Evolutionary conservation across 2,888 invertebrate genomes (phyloP), one percentile per base, ranked within the genome.

Genomic region (Macrophya annulata): DNA sequence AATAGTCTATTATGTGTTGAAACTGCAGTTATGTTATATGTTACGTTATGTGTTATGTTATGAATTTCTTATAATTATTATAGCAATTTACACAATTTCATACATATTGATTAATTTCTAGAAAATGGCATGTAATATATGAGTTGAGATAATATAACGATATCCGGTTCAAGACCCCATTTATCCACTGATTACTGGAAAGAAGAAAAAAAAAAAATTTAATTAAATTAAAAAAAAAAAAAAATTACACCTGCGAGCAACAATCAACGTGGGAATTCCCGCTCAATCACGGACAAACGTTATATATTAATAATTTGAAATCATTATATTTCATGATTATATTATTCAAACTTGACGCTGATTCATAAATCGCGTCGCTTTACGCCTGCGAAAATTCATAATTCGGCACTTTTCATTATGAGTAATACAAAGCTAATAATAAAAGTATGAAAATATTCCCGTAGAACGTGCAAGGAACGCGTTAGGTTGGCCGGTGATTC

Each of bases 401-500:
- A 2, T 37, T 4, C 6, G 25, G 15, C 17, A 25, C 37, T 37
- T 17, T 37, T 68, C 25, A 68, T 37, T 68, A 37, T 12, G 68
- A 37, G 37, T 68, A 37, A 25, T 37, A 68, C 31, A 37, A 68
- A 68, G 37, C 68, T 68, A 37, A 68, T 68, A 68, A 31, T 68
- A 37, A 68, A 81, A 62, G 40, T 43, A 40, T 81, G 21, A 62
- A 21, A 62, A 48, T 83, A 31, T 83, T 83, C 83, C 68, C 48
- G 65, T 31, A 15, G 25, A 71, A 45, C 65, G 68, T 43, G 68
- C 31, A 51, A 83, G 83, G 55, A 48, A 68, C 48, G 51, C 48
- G 37, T 51, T 77, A 55, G 77, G 51, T 31, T 77, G 90, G 91
- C 90, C 90, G 89, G 89, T 86, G 87, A 89, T 89, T 89, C 89